Conservation (phyloP, 2,888 invertebrate genomes). For the Danaus chrysippus region DNA sequence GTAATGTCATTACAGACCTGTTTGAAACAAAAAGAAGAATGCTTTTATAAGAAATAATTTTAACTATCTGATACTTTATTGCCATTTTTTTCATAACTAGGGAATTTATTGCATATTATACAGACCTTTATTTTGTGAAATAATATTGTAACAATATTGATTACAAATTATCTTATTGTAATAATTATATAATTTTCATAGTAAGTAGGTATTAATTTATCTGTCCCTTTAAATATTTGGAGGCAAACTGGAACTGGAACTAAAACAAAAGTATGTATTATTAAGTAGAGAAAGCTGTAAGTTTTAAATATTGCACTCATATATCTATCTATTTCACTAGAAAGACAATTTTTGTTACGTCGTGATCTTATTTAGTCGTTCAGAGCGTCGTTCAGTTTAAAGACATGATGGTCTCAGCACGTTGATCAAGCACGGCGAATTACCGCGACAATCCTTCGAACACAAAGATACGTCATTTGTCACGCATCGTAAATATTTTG, state of each 20-base stretch:
- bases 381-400: slow-evolving; percentile 1
- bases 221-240: too few relatives aligned
- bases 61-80: not conserved
- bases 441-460: slow-evolving; percentile 61
- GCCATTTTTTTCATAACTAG: not conserved
- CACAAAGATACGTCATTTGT: slow-evolving; percentile 69
- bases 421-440: slow-evolving; percentile 62
- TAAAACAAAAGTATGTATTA: too few relatives aligned
- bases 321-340: too few relatives aligned
- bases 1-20: slow-evolving; percentile 1
- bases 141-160: too few relatives aligned
- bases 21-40: not conserved
- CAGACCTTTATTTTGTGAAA: too few relatives aligned
- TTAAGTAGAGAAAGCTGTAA: too few relatives aligned
- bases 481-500: slow-evolving; percentile 78
- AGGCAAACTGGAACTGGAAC: too few relatives aligned
- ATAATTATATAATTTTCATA: too few relatives aligned
- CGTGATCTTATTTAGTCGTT: not conserved
- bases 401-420: slow-evolving; percentile 8
- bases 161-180: too few relatives aligned
- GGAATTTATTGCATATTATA: too few relatives aligned
- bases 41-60: not conserved
- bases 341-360: not conserved
- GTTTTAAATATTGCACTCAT: too few relatives aligned
- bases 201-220: too few relatives aligned